Evolutionary conservation across 2,113 vertebrate genomes (phyloP).

Genomic region (Megalops atlanticus): DNA sequence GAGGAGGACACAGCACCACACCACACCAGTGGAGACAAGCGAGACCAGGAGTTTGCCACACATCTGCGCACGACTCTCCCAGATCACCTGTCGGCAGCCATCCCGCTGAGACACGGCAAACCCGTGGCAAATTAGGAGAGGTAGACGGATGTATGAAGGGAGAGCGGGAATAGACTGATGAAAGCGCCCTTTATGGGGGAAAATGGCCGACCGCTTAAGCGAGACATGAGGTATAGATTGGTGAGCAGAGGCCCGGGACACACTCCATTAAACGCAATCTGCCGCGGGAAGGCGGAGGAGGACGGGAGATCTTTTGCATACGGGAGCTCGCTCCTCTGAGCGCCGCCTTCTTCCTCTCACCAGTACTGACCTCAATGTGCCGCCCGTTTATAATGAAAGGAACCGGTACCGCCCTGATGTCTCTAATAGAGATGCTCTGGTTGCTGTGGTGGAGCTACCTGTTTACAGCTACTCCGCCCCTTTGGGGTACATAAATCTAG

Average conservation of each 20-base stretch:
- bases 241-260: neutral
- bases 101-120: no score
- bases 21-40: no score
- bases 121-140: neutral
- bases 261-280: slow-evolving; percentile 4
- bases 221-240: neutral
- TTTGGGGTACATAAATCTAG: no score
- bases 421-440: no score
- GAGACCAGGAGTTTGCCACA: no score
- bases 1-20: no score
- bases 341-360: neutral
- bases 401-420: neutral
- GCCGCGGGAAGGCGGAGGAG: neutral
- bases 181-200: neutral
- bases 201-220: neutral
- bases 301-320: no score
- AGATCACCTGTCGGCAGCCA: no score
- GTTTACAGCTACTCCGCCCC: no score
- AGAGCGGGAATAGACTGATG: neutral
- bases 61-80: no score
- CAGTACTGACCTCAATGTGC: no score
- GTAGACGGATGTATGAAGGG: neutral
- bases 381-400: neutral
- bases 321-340: neutral
- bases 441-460: no score